Evolutionary conservation across 2,113 vertebrate genomes (phyloP).

Genomic region (Centropus bengalensis): DNA sequence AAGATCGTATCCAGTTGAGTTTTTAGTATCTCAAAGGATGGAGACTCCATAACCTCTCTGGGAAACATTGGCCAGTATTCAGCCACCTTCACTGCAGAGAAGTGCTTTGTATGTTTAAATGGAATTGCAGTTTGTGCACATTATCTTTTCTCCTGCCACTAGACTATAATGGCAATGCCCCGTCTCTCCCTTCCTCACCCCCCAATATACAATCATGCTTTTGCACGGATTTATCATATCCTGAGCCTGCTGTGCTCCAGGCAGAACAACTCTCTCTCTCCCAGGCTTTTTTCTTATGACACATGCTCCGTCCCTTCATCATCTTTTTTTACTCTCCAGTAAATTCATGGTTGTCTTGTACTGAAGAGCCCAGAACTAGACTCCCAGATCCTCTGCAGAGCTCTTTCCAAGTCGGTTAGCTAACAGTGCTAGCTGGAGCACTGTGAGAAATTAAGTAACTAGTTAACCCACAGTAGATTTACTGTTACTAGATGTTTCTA

Average conservation of each 20-base stretch:
- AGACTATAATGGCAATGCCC: background rate
- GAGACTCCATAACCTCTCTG: background rate
- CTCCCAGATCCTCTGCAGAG: background rate
- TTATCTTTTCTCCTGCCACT: background rate
- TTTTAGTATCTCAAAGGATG: background rate
- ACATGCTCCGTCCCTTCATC: background rate
- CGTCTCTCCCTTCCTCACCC: background rate
- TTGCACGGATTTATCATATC: background rate
- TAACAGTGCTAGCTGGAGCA: background rate
- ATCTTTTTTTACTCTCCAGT: background rate
- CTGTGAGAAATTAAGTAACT: background rate
- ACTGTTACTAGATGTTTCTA: background rate
- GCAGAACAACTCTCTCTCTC: background rate
- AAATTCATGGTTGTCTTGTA: background rate
- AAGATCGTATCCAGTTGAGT: rapidly evolving
- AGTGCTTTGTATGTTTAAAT: background rate
- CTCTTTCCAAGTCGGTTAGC: background rate
- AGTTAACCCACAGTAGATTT: background rate
- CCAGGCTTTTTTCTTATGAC: background rate
- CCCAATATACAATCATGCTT: background rate
- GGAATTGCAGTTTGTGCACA: background rate
- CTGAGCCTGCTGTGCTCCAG: background rate
- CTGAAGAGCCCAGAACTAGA: background rate
- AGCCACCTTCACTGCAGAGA: background rate
- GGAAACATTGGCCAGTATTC: background rate